Evolutionary conservation across 2,113 vertebrate species (phyloP).

Genomic region (Australoheros scitulus): DNA sequence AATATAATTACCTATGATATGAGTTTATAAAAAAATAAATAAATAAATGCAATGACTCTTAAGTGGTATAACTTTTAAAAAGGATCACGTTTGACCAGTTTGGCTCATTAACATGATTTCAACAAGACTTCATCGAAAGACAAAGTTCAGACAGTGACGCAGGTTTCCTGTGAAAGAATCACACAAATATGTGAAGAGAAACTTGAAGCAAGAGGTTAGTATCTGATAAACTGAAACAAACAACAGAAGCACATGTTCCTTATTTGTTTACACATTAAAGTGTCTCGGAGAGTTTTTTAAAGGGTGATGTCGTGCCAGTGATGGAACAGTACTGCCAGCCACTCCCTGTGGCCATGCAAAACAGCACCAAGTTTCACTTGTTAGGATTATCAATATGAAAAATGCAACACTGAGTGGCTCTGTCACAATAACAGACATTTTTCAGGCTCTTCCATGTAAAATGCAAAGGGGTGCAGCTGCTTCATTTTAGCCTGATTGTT

Average conservation of each 20-base stretch:
- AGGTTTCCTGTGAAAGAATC: not conserved
- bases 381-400: not conserved
- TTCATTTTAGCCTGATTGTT: not conserved
- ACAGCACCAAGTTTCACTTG: slow-evolving; percentile 14
- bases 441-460: not conserved
- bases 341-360: slow-evolving; percentile 58
- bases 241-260: slow-evolving; percentile 30
- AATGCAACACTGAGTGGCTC: not conserved
- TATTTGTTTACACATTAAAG: slow-evolving; percentile 43
- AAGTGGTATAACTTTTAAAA: not conserved
- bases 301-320: slow-evolving; percentile 33
- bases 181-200: not conserved
- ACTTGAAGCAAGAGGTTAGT: not conserved
- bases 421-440: not conserved
- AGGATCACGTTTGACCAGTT: not conserved
- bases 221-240: not conserved
- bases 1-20: not conserved
- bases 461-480: not conserved
- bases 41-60: not conserved
- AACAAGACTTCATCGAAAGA: not conserved
- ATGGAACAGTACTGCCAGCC: slow-evolving; percentile 59
- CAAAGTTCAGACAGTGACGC: not conserved
- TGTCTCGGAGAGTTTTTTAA: not conserved
- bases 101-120: not conserved
- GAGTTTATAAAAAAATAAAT: not conserved